Evolutionary conservation across 2,888 invertebrate species (phyloP).

Genomic region (Metalampra italica): DNA sequence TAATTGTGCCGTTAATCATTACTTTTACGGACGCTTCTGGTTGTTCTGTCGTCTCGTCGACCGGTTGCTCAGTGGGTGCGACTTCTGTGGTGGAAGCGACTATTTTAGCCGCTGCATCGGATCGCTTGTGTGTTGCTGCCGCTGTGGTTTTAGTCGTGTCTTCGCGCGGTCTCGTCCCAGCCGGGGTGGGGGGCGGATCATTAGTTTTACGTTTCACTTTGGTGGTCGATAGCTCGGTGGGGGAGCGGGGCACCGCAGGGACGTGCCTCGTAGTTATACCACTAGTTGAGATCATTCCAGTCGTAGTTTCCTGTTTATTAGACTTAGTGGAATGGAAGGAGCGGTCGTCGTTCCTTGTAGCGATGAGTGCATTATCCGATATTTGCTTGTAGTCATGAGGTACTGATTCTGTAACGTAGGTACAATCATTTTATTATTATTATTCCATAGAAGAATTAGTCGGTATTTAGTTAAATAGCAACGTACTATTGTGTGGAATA

Average conservation of each 20-base stretch:
- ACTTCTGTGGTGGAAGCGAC: slow-evolving; percentile 19
- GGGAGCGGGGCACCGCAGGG: slow-evolving; percentile 19
- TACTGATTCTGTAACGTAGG: neutral
- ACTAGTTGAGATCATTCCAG: slow-evolving; percentile 29
- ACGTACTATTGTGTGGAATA: too few species aligned
- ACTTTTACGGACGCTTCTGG: slow-evolving; percentile 58
- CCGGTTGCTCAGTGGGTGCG: slow-evolving; percentile 19
- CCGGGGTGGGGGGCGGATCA: slow-evolving; percentile 27
- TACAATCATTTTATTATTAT: too few species aligned
- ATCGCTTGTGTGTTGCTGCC: slow-evolving; percentile 17
- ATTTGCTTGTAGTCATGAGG: slow-evolving; percentile 12
- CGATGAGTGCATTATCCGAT: slow-evolving; percentile 32
- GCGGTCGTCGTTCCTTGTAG: slow-evolving; percentile 42
- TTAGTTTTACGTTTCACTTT: slow-evolving; percentile 61
- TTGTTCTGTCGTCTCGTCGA: slow-evolving; percentile 40
- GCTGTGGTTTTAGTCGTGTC: slow-evolving; percentile 22
- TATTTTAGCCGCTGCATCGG: slow-evolving; percentile 16
- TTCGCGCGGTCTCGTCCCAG: slow-evolving; percentile 15
- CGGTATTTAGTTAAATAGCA: too few species aligned
- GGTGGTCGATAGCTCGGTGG: slow-evolving; percentile 27
- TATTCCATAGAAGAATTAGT: too few species aligned
- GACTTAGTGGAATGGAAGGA: slow-evolving; percentile 42
- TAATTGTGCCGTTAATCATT: slow-evolving; percentile 66
- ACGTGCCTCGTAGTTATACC: slow-evolving; percentile 33
- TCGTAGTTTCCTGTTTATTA: slow-evolving; percentile 41